Evolutionary conservation across 2,888 invertebrate genomes (phyloP), one percentile per base, ranked within the genome.

Genomic region (Camptogramma bilineatum): DNA sequence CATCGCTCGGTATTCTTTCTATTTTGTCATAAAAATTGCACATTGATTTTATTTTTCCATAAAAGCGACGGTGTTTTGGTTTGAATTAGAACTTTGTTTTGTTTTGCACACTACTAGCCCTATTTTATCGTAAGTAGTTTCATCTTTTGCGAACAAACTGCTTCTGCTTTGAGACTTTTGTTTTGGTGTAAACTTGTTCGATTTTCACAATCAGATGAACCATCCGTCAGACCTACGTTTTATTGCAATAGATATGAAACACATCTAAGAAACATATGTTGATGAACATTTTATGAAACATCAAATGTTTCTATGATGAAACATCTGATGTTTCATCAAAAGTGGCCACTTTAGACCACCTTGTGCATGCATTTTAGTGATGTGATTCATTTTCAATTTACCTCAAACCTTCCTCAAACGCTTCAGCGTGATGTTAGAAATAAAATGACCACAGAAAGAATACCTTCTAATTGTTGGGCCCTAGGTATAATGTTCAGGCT

Each of bases 151-250:
- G 4, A 1, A 42, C 16, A 16, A 44, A 2, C 13, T 3, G 5
- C 16, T 0, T 39, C 13, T 3, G 5, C 16, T 44, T 13, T 2
- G 34, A 5, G 16, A 17, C 16, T 13, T 17, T 44, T 44, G 16
- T 17, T 44, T 44, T 44, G 44, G 5, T 16, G 44, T 17, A 39
- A 39, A 17, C 17, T 44, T 17, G 17, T 44, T 17, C 4, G 44
- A 44, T 17, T 44, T 16, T 44, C 44, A 17, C 44, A 42, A 42
- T 10, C 42, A 16, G n/a, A 42, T 42, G 42, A 42, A 16, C 42
- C 42, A 42, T 42, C 42, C 42, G n/a, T 42, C 42, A 44, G 44
- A 44, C 16, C 44, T 44, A 44, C 16, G 44, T 52, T 34, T 34
- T 28, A 50, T 24, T 34, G 10, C 39, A 39, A 4, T 39, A 39